phyloP scores from a whole-genome alignment of 2,888 invertebrate species.

The Crocallis elinguaria region DNA sequence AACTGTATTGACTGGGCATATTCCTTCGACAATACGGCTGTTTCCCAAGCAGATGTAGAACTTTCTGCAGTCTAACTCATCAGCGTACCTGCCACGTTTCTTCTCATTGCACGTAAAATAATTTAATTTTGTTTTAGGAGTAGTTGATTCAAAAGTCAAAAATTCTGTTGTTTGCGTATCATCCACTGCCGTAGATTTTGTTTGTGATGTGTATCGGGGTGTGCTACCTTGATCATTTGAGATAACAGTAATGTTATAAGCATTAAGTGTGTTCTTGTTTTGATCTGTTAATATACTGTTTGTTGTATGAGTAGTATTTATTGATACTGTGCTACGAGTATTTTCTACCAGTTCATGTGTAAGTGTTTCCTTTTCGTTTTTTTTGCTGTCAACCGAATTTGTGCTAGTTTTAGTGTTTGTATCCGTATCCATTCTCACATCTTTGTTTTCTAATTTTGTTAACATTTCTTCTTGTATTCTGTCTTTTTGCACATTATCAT shows the following conservation, averaged over 20 bases:
- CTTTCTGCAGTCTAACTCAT: conserved; percentile 75
- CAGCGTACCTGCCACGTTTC: conserved; percentile 74
- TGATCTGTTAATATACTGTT: conserved; percentile 18
- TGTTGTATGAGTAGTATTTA: conserved; percentile 3
- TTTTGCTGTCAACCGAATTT: conserved; percentile 2
- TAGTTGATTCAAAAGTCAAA: conserved; percentile 14
- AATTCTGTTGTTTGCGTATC: conserved; percentile 18
- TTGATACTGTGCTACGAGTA: neutral
- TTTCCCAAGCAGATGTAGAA: conserved; percentile 79
- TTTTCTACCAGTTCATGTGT: conserved; percentile 5
- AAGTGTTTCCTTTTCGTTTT: conserved; percentile 2
- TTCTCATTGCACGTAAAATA: conserved; percentile 51
- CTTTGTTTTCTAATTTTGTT: neutral
- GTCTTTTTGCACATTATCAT: neutral
- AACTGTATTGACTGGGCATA: conserved; percentile 70
- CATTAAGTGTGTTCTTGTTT: conserved; percentile 7
- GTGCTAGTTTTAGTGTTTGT: neutral
- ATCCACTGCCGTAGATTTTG: conserved; percentile 13
- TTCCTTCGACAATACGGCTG: conserved; percentile 54
- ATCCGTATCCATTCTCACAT: neutral
- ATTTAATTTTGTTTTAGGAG: conserved; percentile 9
- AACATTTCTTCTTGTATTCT: conserved; percentile 4
- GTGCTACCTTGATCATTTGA: conserved; percentile 23
- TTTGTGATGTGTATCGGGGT: conserved; percentile 15
- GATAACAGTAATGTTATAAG: conserved; percentile 20